These are phyloP conservation scores for Eupithecia vulgata DNA, from an alignment of 2,888 invertebrate genomes.

Conservation along the genomic window DNA sequence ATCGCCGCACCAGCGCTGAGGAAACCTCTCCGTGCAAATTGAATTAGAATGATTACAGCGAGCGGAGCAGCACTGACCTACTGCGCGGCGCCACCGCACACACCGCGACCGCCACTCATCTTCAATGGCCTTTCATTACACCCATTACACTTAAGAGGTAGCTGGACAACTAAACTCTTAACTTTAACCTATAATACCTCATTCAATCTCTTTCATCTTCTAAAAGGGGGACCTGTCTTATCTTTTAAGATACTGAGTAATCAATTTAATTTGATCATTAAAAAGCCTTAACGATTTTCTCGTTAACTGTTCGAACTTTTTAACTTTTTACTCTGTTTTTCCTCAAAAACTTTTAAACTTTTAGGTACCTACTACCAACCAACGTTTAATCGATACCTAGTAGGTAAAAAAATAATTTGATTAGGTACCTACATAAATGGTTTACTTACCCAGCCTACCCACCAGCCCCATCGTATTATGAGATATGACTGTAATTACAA, in stretches of 20 bases:
- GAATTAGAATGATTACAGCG: constrained; percentile 75
- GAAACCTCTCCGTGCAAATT: constrained; percentile 67
- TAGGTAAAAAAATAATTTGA: neutral
- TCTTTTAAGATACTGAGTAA: constrained; percentile 17
- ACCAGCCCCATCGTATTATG: constrained; percentile 3
- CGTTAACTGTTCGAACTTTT: constrained; percentile 7
- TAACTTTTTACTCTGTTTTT: neutral
- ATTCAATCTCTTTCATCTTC: constrained; percentile 29
- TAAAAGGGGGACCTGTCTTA: constrained; percentile 18
- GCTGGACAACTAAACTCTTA: constrained; percentile 44
- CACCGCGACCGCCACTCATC: constrained; percentile 43
- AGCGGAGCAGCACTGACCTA: constrained; percentile 48
- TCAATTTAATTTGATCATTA: constrained; percentile 19
- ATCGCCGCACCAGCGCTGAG: constrained; percentile 52
- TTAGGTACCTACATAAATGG: neutral
- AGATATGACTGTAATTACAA: constrained; percentile 12
- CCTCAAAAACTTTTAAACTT: too few relatives aligned
- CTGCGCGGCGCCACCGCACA: constrained; percentile 42
- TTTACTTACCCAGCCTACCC: neutral
- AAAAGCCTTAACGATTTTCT: constrained; percentile 15
- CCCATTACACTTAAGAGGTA: constrained; percentile 44
- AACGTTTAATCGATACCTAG: neutral
- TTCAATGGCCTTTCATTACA: constrained; percentile 48
- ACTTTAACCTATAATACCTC: constrained; percentile 40
- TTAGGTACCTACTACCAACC: neutral